Conservation (phyloP, 2,888 invertebrate genomes). For the Sminthurides aquaticus region DNA sequence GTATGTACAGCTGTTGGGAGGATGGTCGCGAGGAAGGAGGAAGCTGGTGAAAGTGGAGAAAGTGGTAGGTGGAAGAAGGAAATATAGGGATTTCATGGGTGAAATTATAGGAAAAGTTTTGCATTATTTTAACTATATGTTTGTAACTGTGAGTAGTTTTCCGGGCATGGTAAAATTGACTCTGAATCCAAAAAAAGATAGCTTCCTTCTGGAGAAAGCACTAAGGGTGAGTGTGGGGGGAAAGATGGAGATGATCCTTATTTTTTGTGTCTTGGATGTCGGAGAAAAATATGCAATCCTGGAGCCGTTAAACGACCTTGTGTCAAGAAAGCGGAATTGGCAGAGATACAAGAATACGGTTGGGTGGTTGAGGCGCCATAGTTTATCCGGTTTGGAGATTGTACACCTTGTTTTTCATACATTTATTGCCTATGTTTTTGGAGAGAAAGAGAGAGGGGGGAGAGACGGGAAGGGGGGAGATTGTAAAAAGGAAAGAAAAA, state of each 20-base stretch:
- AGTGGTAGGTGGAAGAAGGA: constrained; percentile 5
- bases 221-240: not conserved
- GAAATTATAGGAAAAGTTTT: not conserved
- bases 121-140: not conserved
- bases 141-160: not conserved
- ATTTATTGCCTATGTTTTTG: not conserved
- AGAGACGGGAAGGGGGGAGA: no score
- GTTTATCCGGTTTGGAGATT: not conserved
- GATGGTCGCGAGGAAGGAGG: not conserved
- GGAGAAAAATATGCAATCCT: not conserved
- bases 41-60: not conserved
- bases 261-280: not conserved
- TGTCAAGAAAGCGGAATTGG: not conserved
- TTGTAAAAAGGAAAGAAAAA: not conserved
- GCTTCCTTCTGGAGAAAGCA: no score
- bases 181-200: not conserved
- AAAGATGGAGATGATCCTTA: not conserved
- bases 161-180: not conserved
- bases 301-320: not conserved
- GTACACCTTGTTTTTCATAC: not conserved
- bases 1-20: not conserved
- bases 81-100: not conserved
- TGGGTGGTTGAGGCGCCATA: not conserved
- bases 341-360: not conserved
- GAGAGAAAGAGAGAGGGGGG: not conserved